A percentile compares a stretch with the other conserved stretches of the same genome.
phyloP scores from a whole-genome alignment of 2,888 invertebrate species.

The Eubasilissa splendida region DNA sequence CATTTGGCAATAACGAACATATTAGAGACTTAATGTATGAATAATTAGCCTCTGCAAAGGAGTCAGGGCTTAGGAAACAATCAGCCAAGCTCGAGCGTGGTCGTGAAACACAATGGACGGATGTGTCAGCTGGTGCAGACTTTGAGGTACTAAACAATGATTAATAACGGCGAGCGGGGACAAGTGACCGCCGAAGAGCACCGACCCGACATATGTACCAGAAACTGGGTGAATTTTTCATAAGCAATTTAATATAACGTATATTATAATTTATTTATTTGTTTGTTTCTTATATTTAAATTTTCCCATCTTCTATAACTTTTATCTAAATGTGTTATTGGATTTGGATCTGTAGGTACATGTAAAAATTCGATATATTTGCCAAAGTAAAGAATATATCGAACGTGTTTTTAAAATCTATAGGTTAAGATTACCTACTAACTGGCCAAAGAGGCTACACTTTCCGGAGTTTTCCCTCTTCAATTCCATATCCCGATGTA shows the following conservation, averaged over 20 bases:
- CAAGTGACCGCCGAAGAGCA: slow-evolving; percentile 11
- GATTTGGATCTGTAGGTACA: no score
- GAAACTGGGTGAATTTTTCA: neutral
- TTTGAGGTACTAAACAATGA: slow-evolving; percentile 26
- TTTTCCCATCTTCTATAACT: no score
- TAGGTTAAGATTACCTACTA: no score
- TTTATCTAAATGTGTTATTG: no score
- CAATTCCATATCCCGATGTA: no score
- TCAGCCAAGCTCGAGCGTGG: neutral
- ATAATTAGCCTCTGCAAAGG: slow-evolving; percentile 29
- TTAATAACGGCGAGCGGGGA: slow-evolving; percentile 17
- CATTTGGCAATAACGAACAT: slow-evolving; percentile 19
- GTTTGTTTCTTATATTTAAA: no score
- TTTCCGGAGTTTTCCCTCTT: no score
- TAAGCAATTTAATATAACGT: neutral
- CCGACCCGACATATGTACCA: neutral
- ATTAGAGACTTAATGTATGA: slow-evolving; percentile 10
- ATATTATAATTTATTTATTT: neutral
- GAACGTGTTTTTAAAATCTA: no score
- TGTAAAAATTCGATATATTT: no score
- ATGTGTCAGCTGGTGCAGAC: slow-evolving; percentile 18
- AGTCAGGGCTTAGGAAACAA: slow-evolving; percentile 29
- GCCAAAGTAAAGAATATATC: no score
- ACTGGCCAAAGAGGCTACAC: no score
- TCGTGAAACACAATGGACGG: slow-evolving; percentile 25